A percentile compares a stretch with the other conserved stretches of the same genome.
Evolutionary conservation across 1,140 invertebrate species (phyloP).

Genomic region (Catajapyx aquilonaris): DNA sequence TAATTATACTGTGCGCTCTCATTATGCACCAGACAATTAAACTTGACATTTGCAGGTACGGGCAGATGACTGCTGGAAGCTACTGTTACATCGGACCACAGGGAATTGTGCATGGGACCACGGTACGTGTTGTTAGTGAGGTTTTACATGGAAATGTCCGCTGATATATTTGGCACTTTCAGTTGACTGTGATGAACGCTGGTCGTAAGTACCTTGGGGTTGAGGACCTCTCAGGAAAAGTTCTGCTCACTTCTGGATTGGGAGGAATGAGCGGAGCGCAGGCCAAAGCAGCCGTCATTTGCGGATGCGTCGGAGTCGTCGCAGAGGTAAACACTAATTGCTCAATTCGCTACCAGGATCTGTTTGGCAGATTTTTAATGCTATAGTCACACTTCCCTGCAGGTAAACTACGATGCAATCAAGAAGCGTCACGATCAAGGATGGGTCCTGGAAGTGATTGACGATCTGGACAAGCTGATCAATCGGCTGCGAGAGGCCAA

Average conservation of each 20-base stretch:
- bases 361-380: neutral
- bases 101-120: conserved; percentile 48
- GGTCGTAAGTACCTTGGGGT: conserved; percentile 33
- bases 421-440: conserved; percentile 37
- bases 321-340: conserved; percentile 40
- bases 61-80: conserved; percentile 36
- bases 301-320: conserved; percentile 41
- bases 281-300: conserved; percentile 41
- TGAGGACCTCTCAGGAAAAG: conserved; percentile 30
- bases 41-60: conserved; percentile 17
- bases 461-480: conserved; percentile 29
- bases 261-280: conserved; percentile 49
- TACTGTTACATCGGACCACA: conserved; percentile 51
- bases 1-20: too few species aligned
- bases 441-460: conserved; percentile 32
- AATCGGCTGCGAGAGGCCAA: conserved; percentile 22
- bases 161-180: conserved; percentile 11
- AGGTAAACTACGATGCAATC: conserved; percentile 32
- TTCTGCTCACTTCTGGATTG: conserved; percentile 40
- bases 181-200: conserved; percentile 43
- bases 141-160: too few species aligned
- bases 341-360: too few species aligned
- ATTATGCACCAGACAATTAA: neutral
- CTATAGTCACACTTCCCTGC: neutral
- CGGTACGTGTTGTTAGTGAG: too few species aligned